Evolutionary conservation across 1,140 invertebrate species (phyloP).

Genomic region (Ceratoteleas bidentatus): DNA sequence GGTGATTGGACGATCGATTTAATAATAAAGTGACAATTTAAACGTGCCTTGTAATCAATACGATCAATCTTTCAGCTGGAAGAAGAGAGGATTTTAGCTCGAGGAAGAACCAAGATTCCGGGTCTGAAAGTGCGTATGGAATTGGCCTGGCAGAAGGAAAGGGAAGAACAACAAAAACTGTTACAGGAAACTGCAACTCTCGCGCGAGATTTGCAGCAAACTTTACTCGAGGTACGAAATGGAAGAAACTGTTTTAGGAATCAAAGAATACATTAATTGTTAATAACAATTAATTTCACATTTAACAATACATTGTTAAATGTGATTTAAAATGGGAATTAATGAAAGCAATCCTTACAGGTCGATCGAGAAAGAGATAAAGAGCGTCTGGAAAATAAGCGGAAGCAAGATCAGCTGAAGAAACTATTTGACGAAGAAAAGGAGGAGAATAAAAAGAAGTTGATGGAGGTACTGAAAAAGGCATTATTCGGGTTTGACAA

Average conservation of each 20-base stretch:
- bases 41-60: neutral
- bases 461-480: slow-evolving; percentile 82
- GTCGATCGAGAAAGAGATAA: slow-evolving; percentile 93
- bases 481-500: too few relatives aligned
- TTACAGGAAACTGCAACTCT: slow-evolving; percentile 95
- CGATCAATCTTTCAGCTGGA: slow-evolving; percentile 83
- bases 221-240: slow-evolving; percentile 87
- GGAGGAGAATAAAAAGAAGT: slow-evolving; percentile 92
- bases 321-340: neutral
- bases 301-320: neutral
- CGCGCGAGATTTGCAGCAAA: slow-evolving; percentile 93
- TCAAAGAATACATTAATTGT: too few relatives aligned
- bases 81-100: slow-evolving; percentile 89
- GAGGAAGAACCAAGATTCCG: slow-evolving; percentile 91
- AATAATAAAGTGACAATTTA: too few relatives aligned
- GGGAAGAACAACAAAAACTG: slow-evolving; percentile 94
- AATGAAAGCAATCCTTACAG: slow-evolving; percentile 74
- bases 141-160: slow-evolving; percentile 96
- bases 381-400: slow-evolving; percentile 92
- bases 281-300: too few relatives aligned
- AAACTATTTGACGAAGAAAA: slow-evolving; percentile 93
- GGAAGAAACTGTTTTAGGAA: neutral
- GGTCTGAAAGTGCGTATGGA: slow-evolving; percentile 94
- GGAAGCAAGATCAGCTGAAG: slow-evolving; percentile 92
- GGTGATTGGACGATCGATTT: slow-evolving; percentile 77